These are phyloP conservation scores for Labeo calbasu DNA, from an alignment of 2,797 vertebrate species.

Conservation along the genomic window DNA sequence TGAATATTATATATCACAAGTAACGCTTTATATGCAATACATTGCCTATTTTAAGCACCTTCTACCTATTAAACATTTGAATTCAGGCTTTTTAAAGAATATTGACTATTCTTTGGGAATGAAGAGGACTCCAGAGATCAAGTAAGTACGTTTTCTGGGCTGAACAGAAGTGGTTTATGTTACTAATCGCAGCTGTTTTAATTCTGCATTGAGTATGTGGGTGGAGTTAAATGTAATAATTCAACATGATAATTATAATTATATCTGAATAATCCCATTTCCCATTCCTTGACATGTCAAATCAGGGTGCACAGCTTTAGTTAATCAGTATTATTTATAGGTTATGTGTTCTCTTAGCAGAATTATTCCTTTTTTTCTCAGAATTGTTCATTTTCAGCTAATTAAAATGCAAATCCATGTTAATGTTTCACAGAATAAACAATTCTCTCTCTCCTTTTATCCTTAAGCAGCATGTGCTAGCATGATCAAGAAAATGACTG, in stretches of 20 bases:
- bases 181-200: not conserved
- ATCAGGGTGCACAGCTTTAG: not conserved
- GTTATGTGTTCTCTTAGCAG: not conserved
- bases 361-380: not conserved
- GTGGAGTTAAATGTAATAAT: not conserved
- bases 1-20: not conserved
- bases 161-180: not conserved
- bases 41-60: not conserved
- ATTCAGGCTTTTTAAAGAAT: not conserved
- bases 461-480: not conserved
- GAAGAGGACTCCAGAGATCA: not conserved
- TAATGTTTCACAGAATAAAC: not conserved
- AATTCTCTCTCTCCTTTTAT: slow-evolving; percentile 1
- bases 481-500: slow-evolving; percentile 32
- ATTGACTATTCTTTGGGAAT: not conserved
- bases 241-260: not conserved
- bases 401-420: slow-evolving; percentile 1
- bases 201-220: not conserved
- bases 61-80: not conserved
- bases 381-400: not conserved
- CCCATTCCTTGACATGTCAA: not conserved
- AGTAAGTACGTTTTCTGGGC: slow-evolving; percentile 21
- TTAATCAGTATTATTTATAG: not conserved
- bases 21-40: not conserved
- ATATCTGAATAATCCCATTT: slow-evolving; percentile 3